phyloP scores from a whole-genome alignment of 1,140 invertebrate genomes.

The Anastatus disparis region DNA sequence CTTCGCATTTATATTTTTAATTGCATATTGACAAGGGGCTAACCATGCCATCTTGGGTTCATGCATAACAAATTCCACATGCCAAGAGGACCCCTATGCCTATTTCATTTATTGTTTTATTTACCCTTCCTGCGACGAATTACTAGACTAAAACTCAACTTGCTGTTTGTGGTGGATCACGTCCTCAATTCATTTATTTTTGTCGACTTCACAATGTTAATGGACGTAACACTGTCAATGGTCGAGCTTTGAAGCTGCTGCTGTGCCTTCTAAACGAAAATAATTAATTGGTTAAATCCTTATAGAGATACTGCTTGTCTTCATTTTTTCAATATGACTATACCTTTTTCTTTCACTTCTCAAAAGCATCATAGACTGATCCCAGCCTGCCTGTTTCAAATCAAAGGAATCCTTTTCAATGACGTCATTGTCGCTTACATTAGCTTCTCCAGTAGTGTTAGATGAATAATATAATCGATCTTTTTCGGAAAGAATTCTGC shows the following conservation, averaged over 20 bases:
- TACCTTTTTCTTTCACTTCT: slow-evolving; percentile 65
- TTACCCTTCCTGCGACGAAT: slow-evolving; percentile 46
- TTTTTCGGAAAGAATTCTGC: slow-evolving; percentile 58
- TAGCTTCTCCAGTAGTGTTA: slow-evolving; percentile 50
- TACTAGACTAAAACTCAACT: slow-evolving; percentile 59
- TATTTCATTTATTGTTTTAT: slow-evolving; percentile 39
- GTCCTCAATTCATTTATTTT: slow-evolving; percentile 32
- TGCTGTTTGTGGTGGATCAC: slow-evolving; percentile 30
- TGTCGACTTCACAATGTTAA: slow-evolving; percentile 57
- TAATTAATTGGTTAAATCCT: no score
- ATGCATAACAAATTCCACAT: slow-evolving; percentile 70
- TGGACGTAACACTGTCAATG: slow-evolving; percentile 60
- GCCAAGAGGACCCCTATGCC: slow-evolving; percentile 64
- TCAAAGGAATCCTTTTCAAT: slow-evolving; percentile 52
- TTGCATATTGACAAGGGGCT: slow-evolving; percentile 56
- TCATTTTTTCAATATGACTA: no score
- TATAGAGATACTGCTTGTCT: no score
- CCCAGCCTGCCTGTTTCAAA: slow-evolving; percentile 52
- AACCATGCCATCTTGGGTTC: slow-evolving; percentile 63
- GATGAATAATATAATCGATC: slow-evolving; percentile 57
- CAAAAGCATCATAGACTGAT: slow-evolving; percentile 53
- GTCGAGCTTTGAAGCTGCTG: slow-evolving; percentile 62
- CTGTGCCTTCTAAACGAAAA: slow-evolving; percentile 60
- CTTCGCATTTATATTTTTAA: slow-evolving; percentile 46
- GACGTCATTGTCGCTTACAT: slow-evolving; percentile 47